Evolutionary conservation across 2,113 vertebrate species (phyloP), one percentile per base, ranked within the genome.

Genomic region (Saguinus midas): DNA sequence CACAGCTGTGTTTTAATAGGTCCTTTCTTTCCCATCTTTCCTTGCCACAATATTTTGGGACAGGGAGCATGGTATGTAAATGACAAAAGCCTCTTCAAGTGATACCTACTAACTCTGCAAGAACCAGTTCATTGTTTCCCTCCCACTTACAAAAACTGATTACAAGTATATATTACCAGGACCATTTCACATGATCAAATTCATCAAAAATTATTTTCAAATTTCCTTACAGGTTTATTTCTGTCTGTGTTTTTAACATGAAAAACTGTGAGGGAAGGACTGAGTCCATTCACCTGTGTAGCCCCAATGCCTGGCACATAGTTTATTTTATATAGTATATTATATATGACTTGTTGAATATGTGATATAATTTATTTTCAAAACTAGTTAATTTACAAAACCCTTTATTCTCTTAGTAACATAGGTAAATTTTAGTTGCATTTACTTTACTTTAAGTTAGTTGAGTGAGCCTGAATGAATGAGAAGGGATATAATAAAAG

Each of bases 11-110:
- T 37, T 96, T 43, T 55, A 14, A 68, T 8, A 73, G 21, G n/a
- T 50, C 9, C 8, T n/a, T 50, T 76, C 5, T 58, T 16, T 55
- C 75, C 16, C 2, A 64, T 25, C 8, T 21, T 2, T 32, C 32
- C 9, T 75, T 40, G 8, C 37, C 20, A 84, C 14, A 76, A 9
- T 76, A 21, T 87, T 32, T 23, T 27, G 11, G 88, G 70, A 90
- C 0, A 14, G 3, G 9, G 9, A 64, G 1, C 20, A 25, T 17
- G 35, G 13, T 1, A 25, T 27, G 0, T n/a, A 35, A 61, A 88
- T 5, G 7, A 40, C 43, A 83, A 81, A 57, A 50, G 37, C 87
- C 48, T 61, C 18, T 37, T 12, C 14, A 75, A 1, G 7, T 76
- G 17, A 72, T n/a, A 72, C 7, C n/a, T 88, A 43, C 5, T 8